Base-by-base conservation (phyloP, 2,113 vertebrate species). In the Callocephalon fimbriatum region DNA sequence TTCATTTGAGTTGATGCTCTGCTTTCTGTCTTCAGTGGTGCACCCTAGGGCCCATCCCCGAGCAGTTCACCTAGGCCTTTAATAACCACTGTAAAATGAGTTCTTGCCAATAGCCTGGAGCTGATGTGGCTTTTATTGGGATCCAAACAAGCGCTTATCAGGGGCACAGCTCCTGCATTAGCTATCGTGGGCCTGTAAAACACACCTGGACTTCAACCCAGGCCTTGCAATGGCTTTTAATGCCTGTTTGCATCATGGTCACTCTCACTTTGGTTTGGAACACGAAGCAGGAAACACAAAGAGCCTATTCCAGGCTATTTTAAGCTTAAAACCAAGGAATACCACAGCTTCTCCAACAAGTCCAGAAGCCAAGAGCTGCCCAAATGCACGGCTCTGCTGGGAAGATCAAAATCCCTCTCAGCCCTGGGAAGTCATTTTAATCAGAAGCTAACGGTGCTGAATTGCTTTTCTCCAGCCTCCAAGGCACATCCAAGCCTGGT, bases 271-370 rank as follows among this genome's bases (percentile, higher is more conserved):
- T 1, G 15, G 70, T 47, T 51, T 67, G 74, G 70, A 80, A 67
- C 67, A 75, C 0, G 0, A 56, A 76, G 84, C 63, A 72, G 47
- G 79, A 93, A 86, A 81, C 59, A 81, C 0, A 1, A 58, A 15
- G 37, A 67, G 42, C 22, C 1, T 2, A 63, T 48, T 81, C 70
- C 91, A 88, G 59, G 88, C 75, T 95, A 81, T 88, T 77, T 91
- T 80, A 58, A 88, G 79, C 68, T 45, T 44, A 65, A 87, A 87
- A 84, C 74, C 77, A 93, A 93, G 87, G 91, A 71, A 93, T 88
- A 75, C 62, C 78, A 91, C 67, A 50, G 68, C 87, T 93, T 71
- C 40, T 75, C 51, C 56, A 21, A 75, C 0, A 3, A 9, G 18
- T 84, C 56, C 62, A 54, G 35, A 42, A 79, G 68, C 78, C 83